Base-by-base conservation (phyloP, 2,113 vertebrate genomes). In the Coregonus clupeaformis region DNA sequence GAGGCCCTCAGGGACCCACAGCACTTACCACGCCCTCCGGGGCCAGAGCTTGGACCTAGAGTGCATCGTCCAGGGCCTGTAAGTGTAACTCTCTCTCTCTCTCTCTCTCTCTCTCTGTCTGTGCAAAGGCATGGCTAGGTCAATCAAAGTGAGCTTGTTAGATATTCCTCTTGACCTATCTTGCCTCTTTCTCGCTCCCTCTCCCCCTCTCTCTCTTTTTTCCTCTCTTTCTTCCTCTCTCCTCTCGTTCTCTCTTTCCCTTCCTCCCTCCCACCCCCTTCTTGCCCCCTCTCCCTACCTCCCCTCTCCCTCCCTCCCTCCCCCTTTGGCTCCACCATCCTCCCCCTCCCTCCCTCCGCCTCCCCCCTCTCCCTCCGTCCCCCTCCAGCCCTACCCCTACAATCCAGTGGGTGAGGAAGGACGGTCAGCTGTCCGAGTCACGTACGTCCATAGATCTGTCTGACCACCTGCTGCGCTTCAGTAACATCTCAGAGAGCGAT, bases 1-100 rank as follows among this genome's bases (percentile, higher is more conserved):
- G 83, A 89, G 90, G 76, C 96, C 95, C 45, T 72, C 80, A 9
- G 93, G 91, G 69, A 42, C 49, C 32, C 88, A 82, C 62, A 96
- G 89, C 84, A 80, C 78, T 47, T 90, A 94, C 70, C 88, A 94
- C 25, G 90, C 94, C 62, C 91, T 96, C 78, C 91, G 89, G 80
- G 93, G 94, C 72, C 68, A 90, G 74, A 81, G 74, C 0, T 13
- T 93, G 16, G 86, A 90, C 25, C 91, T 97, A 63, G 96, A 97
- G 89, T 97, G 95, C 86, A 96, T 95, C 18, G 94, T 93, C 0
- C 90, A 96, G 87, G 95, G 94, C 85, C 91, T 93, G 95, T 96
- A 87, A 96, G 95, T 95, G 64, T 57, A 11, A 57, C 18, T 52
- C 3, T 75, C 25, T 78, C 32, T 45, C 27, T n/a, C n/a, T n/a